Evolutionary conservation across 2,888 invertebrate species (phyloP).

Genomic region (Drosophila ustulata): DNA sequence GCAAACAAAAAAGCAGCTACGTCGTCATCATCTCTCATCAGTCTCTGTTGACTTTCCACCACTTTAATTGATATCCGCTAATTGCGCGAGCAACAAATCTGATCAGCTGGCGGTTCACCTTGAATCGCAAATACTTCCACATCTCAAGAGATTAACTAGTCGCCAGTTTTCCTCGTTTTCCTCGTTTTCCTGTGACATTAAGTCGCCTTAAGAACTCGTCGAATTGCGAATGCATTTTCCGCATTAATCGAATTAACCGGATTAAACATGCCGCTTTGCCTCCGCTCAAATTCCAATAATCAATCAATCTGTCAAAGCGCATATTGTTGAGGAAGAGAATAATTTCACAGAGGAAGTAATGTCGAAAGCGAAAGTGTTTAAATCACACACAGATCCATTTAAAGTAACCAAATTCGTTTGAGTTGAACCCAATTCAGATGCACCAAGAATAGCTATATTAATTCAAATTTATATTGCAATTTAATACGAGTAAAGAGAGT

Average conservation of each 20-base stretch:
- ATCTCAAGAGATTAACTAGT: constrained; percentile 1
- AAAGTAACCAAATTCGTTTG: no score
- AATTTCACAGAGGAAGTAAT: neutral
- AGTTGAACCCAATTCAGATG: no score
- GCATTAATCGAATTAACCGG: constrained; percentile 4
- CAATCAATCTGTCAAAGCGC: neutral
- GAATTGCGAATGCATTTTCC: neutral
- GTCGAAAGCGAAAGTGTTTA: no score
- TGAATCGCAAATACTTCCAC: constrained; percentile 44
- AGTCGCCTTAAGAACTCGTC: neutral
- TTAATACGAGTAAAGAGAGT: no score
- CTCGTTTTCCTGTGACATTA: constrained; percentile 5
- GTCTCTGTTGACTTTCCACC: constrained; percentile 12
- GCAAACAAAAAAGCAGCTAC: neutral
- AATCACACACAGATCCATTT: no score
- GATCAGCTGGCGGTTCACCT: constrained; percentile 42
- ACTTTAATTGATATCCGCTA: constrained; percentile 38
- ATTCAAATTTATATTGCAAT: no score
- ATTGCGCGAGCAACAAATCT: constrained; percentile 3
- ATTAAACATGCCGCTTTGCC: no score
- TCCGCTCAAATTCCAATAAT: neutral
- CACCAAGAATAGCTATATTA: no score
- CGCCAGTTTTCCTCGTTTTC: no score
- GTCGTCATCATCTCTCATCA: neutral
- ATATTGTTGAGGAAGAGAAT: no score